A percentile compares a stretch with the other conserved stretches of the same genome.
Evolutionary conservation across 1,140 invertebrate genomes (phyloP).

Genomic region (Limonius californicus): DNA sequence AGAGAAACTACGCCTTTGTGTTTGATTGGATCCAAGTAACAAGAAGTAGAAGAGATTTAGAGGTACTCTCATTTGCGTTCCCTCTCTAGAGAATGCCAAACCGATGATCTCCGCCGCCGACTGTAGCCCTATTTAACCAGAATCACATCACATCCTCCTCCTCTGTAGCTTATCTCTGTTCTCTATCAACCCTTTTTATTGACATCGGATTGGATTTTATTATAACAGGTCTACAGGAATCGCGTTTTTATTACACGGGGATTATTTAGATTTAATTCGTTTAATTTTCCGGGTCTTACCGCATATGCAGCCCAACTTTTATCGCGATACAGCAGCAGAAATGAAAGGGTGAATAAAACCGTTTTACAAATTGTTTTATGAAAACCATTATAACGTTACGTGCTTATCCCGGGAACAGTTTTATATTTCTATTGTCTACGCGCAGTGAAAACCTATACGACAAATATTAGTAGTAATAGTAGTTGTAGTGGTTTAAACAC

Average conservation of each 20-base stretch:
- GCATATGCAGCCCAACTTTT: neutral
- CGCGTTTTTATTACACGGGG: conserved; percentile 24
- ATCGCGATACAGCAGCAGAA: too few species aligned
- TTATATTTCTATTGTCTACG: too few species aligned
- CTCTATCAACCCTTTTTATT: conserved; percentile 32
- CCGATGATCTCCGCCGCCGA: conserved; percentile 3
- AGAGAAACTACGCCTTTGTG: neutral
- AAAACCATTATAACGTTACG: too few species aligned
- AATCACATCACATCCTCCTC: conserved; percentile 28
- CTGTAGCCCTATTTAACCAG: conserved; percentile 28
- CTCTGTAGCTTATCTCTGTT: conserved; percentile 18
- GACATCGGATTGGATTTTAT: conserved; percentile 30
- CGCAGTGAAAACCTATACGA: too few species aligned
- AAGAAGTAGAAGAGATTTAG: neutral
- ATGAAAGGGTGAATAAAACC: too few species aligned
- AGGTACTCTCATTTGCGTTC: conserved; percentile 20
- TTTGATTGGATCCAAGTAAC: conserved; percentile 1
- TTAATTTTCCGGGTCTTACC: conserved; percentile 5
- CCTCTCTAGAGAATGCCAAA: neutral
- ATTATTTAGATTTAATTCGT: conserved; percentile 21
- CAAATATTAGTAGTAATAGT: too few species aligned
- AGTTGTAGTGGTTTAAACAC: too few species aligned
- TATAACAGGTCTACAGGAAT: conserved; percentile 25
- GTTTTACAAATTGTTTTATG: too few species aligned
- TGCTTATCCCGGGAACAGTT: too few species aligned